Base-by-base conservation (phyloP, 2,888 invertebrate species). In the Uropetala carovei region DNA sequence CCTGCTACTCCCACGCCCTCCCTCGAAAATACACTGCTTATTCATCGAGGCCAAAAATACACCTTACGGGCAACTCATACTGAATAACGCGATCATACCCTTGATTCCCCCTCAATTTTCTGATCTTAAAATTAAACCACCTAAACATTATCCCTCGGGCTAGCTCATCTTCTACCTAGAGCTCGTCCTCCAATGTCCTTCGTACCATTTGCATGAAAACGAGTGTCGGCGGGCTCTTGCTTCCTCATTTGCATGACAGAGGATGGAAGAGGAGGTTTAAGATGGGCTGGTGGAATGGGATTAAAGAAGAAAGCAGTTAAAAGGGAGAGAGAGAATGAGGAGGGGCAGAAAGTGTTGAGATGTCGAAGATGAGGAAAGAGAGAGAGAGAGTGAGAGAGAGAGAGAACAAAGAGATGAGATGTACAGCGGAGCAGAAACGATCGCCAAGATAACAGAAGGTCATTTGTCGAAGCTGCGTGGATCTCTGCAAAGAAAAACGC, bases 181-280 rank as follows among this genome's bases (percentile, higher is more conserved):
- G 22, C 27, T 75, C 7, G 75, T 22, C 75, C 27, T 27, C 75
- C 27, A 75, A 27, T 75, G 22, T 75, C 27, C 75, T 75, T 14
- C 11, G 75, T 27, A 75, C 22, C 27, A 75, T 75, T 75, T 75
- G 75, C 75, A 75, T 75, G 22, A 27, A 75, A 75, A 75, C 75
- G 75, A 75, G 22, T 27, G 27, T 75, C 75, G n/a, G 18, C 75
- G 27, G 75, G 75, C 75, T 14, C 75, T 22, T 22, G 16, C 75
- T 75, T 9, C 22, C 75, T 75, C 75, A 75, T 75, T 75, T 75
- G 75, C 75, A 75, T 75, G 75, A 75, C 22, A 75, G 75, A 75
- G 75, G 75, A 75, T 27, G 22, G 75, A 27, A 75, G 27, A 75
- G 75, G 75, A 75, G 75, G 75, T 75, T 75, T 22, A 75, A 75